Base-by-base conservation (phyloP, 2,888 invertebrate species). In the Muschampia plurimacula region DNA sequence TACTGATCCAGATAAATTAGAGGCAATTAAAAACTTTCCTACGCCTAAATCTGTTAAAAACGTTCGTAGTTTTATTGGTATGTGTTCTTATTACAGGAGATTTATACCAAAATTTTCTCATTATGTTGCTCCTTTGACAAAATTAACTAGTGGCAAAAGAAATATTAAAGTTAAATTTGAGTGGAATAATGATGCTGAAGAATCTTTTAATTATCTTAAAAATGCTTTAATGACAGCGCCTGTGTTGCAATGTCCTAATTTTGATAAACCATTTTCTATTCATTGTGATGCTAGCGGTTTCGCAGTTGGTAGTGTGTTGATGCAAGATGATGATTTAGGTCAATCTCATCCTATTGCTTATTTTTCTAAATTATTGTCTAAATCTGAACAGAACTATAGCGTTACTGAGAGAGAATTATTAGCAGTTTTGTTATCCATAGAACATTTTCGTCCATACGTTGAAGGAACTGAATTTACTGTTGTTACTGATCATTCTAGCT, bases 1-100 rank as follows among this genome's bases (percentile, higher is more conserved):
- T 9, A 74, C 75, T 2, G 75, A 77, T 62, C 76, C 76, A 0
- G 73, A 75, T 22, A 78, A 78, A 68, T 72, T 77, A 10, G 49
- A 28, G 9, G 75, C 76, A 2, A 77, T 79, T 7, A 41, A 60
- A 60, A 60, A 60, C 28, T 59, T 77, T 9, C 75, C 78, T 41
- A 78, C 64, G 32, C 75, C 78, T 10, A 75, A 64, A 66, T 79
- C 80, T 8, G 75, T 15, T 13, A 77, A 52, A 32, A 66, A 69
- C 3, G 78, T 72, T 13, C 44, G 75, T 28, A 55, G 74, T 6
- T 79, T 79, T 46, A 70, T 79, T 3, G 70, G 73, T 55, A 76
- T 79, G 77, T 74, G 73, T 75, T 15, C 65, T 60, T 2, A 73
- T 77, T 13, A 74, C 71, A 44, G 75, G 12, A 59, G 59, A 32